phyloP scores from a whole-genome alignment of 92 coral and sea anemone species.

The Montipora capitata region DNA sequence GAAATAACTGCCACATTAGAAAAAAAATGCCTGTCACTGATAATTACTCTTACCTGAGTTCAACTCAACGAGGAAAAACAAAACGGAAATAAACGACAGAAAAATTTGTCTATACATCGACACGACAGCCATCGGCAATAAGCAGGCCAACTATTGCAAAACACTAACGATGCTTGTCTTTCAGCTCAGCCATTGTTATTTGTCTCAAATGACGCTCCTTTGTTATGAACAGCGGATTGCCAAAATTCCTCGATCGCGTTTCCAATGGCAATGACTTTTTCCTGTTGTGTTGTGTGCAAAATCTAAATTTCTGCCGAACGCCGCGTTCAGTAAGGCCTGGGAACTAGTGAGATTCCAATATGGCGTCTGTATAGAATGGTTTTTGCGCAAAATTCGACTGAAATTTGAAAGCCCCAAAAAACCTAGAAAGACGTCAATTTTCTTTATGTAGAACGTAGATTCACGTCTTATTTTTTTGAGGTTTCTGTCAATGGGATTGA shows the following conservation, averaged over 20 bases:
- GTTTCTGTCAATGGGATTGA: neutral
- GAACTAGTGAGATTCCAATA: constrained; percentile 5
- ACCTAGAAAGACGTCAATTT: neutral
- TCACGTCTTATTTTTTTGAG: neutral
- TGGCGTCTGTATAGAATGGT: neutral
- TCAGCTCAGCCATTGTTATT: too few relatives aligned
- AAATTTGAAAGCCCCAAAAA: neutral
- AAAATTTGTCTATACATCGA: neutral
- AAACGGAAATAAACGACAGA: neutral
- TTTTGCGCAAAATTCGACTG: neutral
- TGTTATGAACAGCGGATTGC: neutral
- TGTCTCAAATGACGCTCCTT: neutral
- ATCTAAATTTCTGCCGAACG: neutral
- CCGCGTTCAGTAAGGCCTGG: constrained; percentile 7
- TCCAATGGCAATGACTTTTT: neutral
- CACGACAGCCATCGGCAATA: neutral
- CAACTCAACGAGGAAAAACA: neutral
- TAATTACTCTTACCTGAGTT: constrained; percentile 1
- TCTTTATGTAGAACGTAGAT: neutral
- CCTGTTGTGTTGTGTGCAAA: neutral
- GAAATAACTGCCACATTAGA: too few relatives aligned
- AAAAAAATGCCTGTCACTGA: too few relatives aligned
- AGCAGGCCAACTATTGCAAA: neutral
- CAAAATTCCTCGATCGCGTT: too few relatives aligned
- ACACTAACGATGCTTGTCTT: too few relatives aligned